Evolutionary conservation across 92 coral and sea anemone genomes (phyloP).

Genomic region (Bergia puertoricense): DNA sequence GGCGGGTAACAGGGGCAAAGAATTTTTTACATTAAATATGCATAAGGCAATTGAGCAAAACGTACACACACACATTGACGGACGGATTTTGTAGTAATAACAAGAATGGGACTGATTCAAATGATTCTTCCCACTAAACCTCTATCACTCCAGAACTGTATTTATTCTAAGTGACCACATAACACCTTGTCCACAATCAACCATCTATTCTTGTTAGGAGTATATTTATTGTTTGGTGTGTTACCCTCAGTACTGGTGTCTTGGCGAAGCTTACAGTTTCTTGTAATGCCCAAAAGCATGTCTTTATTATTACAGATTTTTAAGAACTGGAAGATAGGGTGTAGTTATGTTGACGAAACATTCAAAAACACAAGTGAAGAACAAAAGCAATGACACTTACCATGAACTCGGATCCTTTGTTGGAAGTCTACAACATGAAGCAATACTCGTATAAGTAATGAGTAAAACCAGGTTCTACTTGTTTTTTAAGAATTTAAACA

Average conservation of each 20-base stretch:
- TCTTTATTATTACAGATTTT: too few relatives aligned
- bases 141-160: background rate
- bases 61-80: too few relatives aligned
- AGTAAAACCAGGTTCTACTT: background rate
- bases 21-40: too few relatives aligned
- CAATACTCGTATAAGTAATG: background rate
- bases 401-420: slow-evolving; percentile 77
- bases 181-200: too few relatives aligned
- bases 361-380: background rate
- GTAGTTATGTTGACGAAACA: background rate
- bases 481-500: background rate
- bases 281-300: background rate
- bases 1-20: too few relatives aligned
- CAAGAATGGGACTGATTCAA: too few relatives aligned
- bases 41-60: too few relatives aligned
- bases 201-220: too few relatives aligned
- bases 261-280: background rate
- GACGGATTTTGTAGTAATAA: too few relatives aligned
- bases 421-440: slow-evolving; percentile 50
- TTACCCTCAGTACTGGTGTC: too few relatives aligned
- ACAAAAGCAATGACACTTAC: slow-evolving; percentile 38
- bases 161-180: background rate
- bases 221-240: too few relatives aligned
- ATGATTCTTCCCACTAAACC: too few relatives aligned
- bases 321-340: background rate